phyloP scores from a whole-genome alignment of 2,888 invertebrate genomes.

The Ectemnius continuus region DNA sequence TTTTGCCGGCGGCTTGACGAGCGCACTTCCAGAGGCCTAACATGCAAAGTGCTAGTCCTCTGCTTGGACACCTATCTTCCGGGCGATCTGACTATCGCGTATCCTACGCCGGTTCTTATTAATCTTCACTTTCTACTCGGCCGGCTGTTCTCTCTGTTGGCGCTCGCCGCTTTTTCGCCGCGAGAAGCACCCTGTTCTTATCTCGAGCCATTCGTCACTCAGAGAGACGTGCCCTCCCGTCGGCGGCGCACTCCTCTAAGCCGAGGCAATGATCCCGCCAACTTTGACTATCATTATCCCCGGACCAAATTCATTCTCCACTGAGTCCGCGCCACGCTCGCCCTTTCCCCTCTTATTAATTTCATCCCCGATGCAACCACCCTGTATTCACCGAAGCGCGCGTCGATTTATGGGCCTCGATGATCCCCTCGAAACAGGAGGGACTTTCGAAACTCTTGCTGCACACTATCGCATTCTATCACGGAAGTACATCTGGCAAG shows the following conservation, averaged over 20 bases:
- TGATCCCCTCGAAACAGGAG: conserved; percentile 11
- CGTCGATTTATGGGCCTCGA: conserved; percentile 9
- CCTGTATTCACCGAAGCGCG: conserved; percentile 18
- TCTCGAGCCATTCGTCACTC: background rate
- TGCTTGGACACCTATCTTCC: conserved; percentile 17
- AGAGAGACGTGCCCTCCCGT: background rate
- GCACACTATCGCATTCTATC: conserved; percentile 29
- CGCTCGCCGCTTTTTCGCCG: background rate
- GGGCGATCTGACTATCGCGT: conserved; percentile 21
- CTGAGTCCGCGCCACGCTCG: too few relatives aligned
- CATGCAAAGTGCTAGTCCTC: conserved; percentile 38
- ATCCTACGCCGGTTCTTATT: conserved; percentile 43
- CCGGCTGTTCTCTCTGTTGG: background rate
- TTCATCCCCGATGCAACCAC: conserved; percentile 18
- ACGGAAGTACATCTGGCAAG: conserved; percentile 39
- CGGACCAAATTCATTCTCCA: too few relatives aligned
- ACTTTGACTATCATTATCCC: too few relatives aligned
- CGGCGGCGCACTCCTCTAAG: too few relatives aligned
- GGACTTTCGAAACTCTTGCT: conserved; percentile 29
- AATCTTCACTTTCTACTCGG: conserved; percentile 30
- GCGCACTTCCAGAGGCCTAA: conserved; percentile 39
- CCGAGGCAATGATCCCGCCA: too few relatives aligned
- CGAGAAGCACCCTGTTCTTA: conserved; percentile 2
- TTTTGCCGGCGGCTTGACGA: conserved; percentile 46
- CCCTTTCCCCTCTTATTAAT: conserved; percentile 33